Evolutionary conservation across 2,888 invertebrate species (phyloP).

Genomic region (Aporophyla lueneburgensis): DNA sequence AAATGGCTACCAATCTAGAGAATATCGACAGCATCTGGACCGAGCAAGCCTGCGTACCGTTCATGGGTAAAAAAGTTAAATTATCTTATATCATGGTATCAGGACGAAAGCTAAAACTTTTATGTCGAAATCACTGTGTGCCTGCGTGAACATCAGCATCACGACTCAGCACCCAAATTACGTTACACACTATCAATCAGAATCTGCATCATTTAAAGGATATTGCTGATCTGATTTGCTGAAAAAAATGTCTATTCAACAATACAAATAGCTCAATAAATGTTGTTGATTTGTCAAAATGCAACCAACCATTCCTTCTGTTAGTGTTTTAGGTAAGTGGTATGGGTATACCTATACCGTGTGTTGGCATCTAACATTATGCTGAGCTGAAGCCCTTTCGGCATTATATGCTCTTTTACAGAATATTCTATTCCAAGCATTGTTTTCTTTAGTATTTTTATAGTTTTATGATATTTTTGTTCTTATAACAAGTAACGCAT

Average conservation of each 20-base stretch:
- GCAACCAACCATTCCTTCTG: too few relatives aligned
- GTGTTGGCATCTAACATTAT: neutral
- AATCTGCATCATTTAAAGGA: too few relatives aligned
- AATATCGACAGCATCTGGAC: neutral
- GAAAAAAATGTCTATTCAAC: too few relatives aligned
- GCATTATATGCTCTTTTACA: too few relatives aligned
- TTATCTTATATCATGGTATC: neutral
- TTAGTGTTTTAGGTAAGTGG: neutral
- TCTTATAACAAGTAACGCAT: neutral
- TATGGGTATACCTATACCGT: neutral
- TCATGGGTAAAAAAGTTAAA: slow-evolving; percentile 18
- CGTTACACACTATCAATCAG: too few relatives aligned
- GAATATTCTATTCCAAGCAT: neutral
- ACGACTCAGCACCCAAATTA: neutral
- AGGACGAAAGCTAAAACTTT: neutral
- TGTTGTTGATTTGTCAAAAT: too few relatives aligned
- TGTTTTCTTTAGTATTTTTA: neutral
- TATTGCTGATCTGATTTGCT: too few relatives aligned
- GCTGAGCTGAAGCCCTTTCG: too few relatives aligned
- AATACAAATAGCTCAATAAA: too few relatives aligned
- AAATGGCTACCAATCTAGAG: neutral
- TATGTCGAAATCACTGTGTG: neutral
- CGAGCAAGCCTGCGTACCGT: neutral
- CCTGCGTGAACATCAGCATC: neutral
- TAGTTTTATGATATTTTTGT: neutral